A percentile compares a stretch with the other conserved stretches of the same genome.
phyloP scores from a whole-genome alignment of 2,113 vertebrate genomes.

The Toxotes chatareus region DNA sequence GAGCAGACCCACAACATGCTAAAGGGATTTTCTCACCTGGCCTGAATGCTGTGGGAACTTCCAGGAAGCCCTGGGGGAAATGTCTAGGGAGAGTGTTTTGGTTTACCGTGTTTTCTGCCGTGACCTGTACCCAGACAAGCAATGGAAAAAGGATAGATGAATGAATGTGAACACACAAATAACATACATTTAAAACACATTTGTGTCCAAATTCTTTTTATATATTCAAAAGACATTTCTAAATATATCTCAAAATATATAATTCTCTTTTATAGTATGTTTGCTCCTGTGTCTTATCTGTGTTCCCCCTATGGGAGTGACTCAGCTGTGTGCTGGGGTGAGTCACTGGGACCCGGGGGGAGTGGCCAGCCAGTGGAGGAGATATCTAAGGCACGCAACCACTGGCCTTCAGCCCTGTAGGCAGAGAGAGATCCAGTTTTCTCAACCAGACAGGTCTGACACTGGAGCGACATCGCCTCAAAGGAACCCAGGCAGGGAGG shows the following conservation, averaged over 20 bases:
- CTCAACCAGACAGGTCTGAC: slow-evolving; percentile 58
- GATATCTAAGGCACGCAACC: slow-evolving; percentile 50
- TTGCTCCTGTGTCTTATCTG: slow-evolving; percentile 3
- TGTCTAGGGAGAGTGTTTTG: background rate
- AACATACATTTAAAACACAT: background rate
- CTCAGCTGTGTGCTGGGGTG: slow-evolving; percentile 64
- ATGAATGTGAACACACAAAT: background rate
- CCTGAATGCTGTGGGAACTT: background rate
- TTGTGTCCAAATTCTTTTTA: background rate
- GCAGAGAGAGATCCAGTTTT: slow-evolving; percentile 46
- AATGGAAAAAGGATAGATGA: background rate
- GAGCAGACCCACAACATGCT: background rate
- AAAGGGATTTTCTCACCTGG: slow-evolving; percentile 3
- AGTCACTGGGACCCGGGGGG: slow-evolving; percentile 48
- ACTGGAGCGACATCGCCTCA: slow-evolving; percentile 39
- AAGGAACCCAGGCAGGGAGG: slow-evolving; percentile 34
- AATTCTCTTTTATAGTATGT: background rate
- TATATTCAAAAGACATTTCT: background rate
- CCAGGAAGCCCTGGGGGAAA: background rate
- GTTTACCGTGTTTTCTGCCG: background rate
- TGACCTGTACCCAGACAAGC: background rate
- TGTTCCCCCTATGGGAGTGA: slow-evolving; percentile 38
- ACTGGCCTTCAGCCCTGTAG: slow-evolving; percentile 38
- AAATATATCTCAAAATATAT: background rate
- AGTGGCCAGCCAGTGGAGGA: slow-evolving; percentile 31